Conservation (phyloP, 2,888 invertebrate species). For the Monopis laevigella region DNA sequence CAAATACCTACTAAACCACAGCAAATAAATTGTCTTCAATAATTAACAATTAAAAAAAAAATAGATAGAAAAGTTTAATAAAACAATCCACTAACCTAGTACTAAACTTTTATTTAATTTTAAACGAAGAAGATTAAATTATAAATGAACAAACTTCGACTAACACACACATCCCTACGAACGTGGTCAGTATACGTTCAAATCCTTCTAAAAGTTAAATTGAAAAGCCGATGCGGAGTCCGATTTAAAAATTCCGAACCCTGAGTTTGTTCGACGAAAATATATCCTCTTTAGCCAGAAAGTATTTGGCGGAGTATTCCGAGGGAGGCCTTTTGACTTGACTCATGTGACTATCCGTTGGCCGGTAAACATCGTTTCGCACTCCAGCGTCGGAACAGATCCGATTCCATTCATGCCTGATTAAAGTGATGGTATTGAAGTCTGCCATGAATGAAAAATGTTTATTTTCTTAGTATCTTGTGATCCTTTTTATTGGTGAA, state of each 20-base stretch:
- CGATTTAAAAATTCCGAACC: constrained; percentile 11
- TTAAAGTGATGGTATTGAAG: constrained; percentile 9
- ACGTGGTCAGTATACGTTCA: constrained; percentile 1
- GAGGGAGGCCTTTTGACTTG: constrained; percentile 9
- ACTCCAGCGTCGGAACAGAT: constrained; percentile 5
- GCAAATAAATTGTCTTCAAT: no score
- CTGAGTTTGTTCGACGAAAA: constrained; percentile 11
- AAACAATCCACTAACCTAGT: no score
- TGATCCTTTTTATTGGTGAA: no score
- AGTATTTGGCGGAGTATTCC: constrained; percentile 1
- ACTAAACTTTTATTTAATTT: no score
- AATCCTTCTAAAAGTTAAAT: constrained; percentile 7
- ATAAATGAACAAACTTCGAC: constrained; percentile 4
- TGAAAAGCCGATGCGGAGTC: constrained; percentile 11
- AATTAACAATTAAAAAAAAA: no score
- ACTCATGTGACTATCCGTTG: constrained; percentile 10
- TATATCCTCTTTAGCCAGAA: constrained; percentile 14
- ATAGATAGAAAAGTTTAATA: no score
- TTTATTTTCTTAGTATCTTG: background rate
- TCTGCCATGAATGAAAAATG: constrained; percentile 1
- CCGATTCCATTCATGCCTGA: constrained; percentile 10
- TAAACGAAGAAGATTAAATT: background rate
- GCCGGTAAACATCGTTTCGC: constrained; percentile 12
- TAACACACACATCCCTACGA: no score
- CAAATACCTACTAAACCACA: no score